These are phyloP conservation scores for Vannuccia rotundouncinata DNA, from an alignment of 2,888 invertebrate genomes.

Conservation along the genomic window DNA sequence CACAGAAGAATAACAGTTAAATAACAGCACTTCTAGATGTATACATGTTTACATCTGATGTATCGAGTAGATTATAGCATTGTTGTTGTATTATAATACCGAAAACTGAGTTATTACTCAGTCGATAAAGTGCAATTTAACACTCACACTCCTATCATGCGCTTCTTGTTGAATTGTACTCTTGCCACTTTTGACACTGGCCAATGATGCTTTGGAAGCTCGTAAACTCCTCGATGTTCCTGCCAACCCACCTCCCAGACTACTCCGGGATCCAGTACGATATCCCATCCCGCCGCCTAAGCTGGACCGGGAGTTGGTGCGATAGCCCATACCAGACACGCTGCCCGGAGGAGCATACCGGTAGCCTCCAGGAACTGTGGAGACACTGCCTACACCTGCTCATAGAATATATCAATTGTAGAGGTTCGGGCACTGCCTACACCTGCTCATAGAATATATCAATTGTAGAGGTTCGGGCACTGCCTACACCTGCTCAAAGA, in stretches of 20 bases:
- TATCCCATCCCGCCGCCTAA: background rate
- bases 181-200: constrained; percentile 28
- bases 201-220: constrained; percentile 37
- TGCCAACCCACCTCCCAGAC: background rate
- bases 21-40: no score
- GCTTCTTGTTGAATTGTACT: constrained; percentile 35
- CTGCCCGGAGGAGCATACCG: background rate
- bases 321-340: background rate
- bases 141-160: constrained; percentile 17
- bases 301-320: background rate
- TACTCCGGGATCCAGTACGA: background rate
- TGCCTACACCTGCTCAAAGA: no score
- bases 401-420: no score
- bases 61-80: no score
- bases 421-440: no score
- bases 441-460: no score
- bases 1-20: no score
- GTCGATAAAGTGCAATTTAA: no score
- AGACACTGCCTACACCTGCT: background rate
- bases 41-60: no score
- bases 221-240: constrained; percentile 33
- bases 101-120: no score
- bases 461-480: no score
- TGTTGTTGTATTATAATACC: no score
- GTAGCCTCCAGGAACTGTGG: background rate